Evolutionary conservation across 2,797 vertebrate genomes (phyloP), one percentile per base, ranked within the genome.

Genomic region (Distichodus sexfasciatus): DNA sequence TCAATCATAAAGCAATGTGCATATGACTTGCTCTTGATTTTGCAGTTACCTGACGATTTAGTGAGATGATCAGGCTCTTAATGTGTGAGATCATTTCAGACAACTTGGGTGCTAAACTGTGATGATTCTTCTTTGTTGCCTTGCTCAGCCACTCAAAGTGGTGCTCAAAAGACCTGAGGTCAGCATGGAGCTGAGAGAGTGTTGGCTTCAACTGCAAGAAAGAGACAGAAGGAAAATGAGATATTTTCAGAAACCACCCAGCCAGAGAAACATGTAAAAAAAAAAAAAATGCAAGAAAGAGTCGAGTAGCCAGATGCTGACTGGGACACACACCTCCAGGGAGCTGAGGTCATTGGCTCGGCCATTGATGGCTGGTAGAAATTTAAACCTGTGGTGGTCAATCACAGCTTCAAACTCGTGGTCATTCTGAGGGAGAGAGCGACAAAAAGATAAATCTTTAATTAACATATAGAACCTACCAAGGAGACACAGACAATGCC

Each of bases 61-160:
- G 84, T 57, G 86, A 77, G 69, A 0, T 80, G 77, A 87, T 88
- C 43, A 92, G 87, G 35, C 82, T 79, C 81, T 85, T 91, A 63
- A 91, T 89, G 57, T 89, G 85, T 38, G 63, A 83, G 72, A 91
- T 90, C 86, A 92, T 87, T 75, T 91, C 89, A 7, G 69, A 79
- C 70, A 92, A 76, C 63, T 90, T 92, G 54, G 87, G 86, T 53
- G 87, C 71, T 2, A 86, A 80, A 9, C 84, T 82, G 72, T 91
- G 86, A 24, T 90, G 86, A 74, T 91, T 89, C 78, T 84, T 92
- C 80, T 87, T 87, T 28, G 89, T 88, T 21, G 88, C 83, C 72
- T 23, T 83, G 86, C 84, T 91, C 53, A 92, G 84, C 91, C 91
- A 92, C 75, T 91, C 89, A 38, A 92, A 92, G 83, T 93, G 91